phyloP scores from a whole-genome alignment of 1,140 invertebrate species.

The Rhagoletis zephyria region DNA sequence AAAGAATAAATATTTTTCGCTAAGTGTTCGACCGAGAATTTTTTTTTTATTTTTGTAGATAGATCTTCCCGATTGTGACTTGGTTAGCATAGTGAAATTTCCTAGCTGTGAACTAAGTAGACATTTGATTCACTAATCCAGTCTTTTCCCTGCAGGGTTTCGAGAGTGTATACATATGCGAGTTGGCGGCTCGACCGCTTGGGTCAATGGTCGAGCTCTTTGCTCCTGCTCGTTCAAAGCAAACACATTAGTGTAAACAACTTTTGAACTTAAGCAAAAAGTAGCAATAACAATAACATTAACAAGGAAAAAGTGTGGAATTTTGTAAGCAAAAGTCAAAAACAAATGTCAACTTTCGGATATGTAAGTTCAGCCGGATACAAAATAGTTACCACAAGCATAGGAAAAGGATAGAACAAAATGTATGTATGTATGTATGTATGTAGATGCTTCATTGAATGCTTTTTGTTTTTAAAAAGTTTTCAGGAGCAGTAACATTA shows the following conservation, averaged over 20 bases:
- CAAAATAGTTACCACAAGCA: neutral
- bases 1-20: too few species aligned
- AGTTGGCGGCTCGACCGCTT: neutral
- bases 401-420: neutral
- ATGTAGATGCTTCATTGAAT: neutral
- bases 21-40: too few species aligned
- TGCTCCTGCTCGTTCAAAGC: neutral
- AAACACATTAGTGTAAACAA: neutral
- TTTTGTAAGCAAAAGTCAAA: neutral
- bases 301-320: neutral
- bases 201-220: neutral
- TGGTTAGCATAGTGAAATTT: too few species aligned
- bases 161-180: neutral
- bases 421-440: neutral
- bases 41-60: too few species aligned
- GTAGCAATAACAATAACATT: conserved; percentile 6
- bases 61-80: too few species aligned
- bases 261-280: conserved; percentile 11
- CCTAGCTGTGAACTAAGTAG: too few species aligned
- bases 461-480: neutral
- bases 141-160: too few species aligned
- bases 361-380: neutral
- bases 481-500: neutral
- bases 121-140: too few species aligned
- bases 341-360: neutral